Percentiles rank a stretch among this genome's conserved stretches.
Evolutionary conservation across 2,888 invertebrate species (phyloP).

Genomic region (Caenorhabditis sp.): DNA sequence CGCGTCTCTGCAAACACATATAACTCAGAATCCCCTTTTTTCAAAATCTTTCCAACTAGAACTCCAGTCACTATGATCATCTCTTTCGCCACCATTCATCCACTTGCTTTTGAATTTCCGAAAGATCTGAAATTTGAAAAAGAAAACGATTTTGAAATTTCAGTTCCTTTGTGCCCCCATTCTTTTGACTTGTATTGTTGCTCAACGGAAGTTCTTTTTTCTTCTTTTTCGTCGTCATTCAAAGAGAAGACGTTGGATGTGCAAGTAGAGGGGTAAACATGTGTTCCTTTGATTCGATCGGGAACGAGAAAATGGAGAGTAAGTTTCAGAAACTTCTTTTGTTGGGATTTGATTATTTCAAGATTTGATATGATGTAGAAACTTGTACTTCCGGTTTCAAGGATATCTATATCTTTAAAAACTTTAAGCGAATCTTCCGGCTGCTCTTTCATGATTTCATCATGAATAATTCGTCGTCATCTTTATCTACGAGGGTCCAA

Average conservation of each 20-base stretch:
- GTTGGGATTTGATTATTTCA: too few species aligned
- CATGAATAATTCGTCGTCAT: neutral
- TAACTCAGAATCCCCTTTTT: too few species aligned
- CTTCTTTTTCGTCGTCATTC: neutral
- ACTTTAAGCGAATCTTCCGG: neutral
- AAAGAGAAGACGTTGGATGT: constrained; percentile 1
- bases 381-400: neutral
- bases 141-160: neutral
- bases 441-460: constrained; percentile 10
- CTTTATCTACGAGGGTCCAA: neutral
- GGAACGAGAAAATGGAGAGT: neutral
- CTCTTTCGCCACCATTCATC: too few species aligned
- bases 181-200: constrained; percentile 11
- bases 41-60: too few species aligned
- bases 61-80: too few species aligned
- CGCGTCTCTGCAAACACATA: too few species aligned
- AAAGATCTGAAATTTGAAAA: neutral
- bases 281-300: constrained; percentile 1
- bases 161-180: neutral
- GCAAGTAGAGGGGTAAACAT: constrained; percentile 8
- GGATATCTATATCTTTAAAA: too few species aligned
- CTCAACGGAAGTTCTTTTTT: constrained; percentile 27
- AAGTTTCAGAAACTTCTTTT: too few species aligned
- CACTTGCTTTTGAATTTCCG: too few species aligned
- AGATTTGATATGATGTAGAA: too few species aligned